Evolutionary conservation across 2,113 vertebrate species (phyloP), one percentile per base, ranked within the genome.

Genomic region (Nerophis ophidion): DNA sequence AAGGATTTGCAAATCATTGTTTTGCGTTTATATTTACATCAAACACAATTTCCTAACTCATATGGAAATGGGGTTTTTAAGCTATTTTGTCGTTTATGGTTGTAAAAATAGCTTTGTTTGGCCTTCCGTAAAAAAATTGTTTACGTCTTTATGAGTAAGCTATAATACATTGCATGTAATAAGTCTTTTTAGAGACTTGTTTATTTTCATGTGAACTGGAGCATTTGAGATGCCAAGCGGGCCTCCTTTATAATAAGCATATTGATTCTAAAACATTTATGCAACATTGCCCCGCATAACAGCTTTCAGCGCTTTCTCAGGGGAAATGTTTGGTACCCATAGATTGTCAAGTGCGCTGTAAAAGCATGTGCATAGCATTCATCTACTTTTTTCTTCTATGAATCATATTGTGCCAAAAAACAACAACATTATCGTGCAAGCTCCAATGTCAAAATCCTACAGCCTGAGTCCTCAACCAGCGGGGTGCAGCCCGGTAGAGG

Each of bases 171-270:
- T 62, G 58, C 73, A 80, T 78, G 81, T 82, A 86, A 77, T 81
- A 79, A 71, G 78, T 77, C 55, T 77, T 77, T 75, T 81, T 71
- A 71, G 81, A 84, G 82, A 80, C 81, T 79, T 83, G 75, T 83
- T 83, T 83, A 83, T 84, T 84, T 84, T 77, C 80, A 74, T 76
- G 75, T 73, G 71, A 76, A 84, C 80, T 72, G 63, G 55, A 73
- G 71, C 78, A 80, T 83, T 80, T 79, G 68, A 75, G 70, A 83
- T 56, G 73, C 80, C 71, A 79, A 81, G 81, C 83, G 77, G 80
- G 72, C 66, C 82, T 74, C 8, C 73, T 45, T 40, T 57, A 74
- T 80, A 83, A 81, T 77, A 80, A 82, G 79, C 73, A 36, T 40
- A 19, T 45, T 51, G 9, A 74, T 80, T 83, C 73, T 76, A 8